A percentile compares a stretch with the other conserved stretches of the same genome.
Conservation (phyloP, 2,888 invertebrate genomes). For the Julus scandinavius region DNA sequence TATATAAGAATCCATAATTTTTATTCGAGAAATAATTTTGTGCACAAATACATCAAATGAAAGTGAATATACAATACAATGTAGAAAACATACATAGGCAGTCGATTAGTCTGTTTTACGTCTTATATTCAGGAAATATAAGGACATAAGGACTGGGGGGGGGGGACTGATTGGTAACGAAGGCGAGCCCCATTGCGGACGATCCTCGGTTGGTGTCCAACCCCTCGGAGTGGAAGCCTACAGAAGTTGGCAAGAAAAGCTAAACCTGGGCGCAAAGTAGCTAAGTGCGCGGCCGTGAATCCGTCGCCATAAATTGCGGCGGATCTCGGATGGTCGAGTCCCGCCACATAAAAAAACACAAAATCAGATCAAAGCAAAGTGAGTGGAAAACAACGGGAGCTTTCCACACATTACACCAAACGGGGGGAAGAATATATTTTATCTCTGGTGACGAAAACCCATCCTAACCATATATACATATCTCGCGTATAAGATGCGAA, state of each 20-base stretch:
- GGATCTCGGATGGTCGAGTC: conserved; percentile 15
- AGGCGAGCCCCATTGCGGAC: not conserved
- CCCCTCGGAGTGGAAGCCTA: not conserved
- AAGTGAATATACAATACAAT: no score
- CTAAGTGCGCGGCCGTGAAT: not conserved
- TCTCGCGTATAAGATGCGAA: not conserved
- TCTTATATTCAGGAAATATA: no score
- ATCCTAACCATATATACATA: not conserved
- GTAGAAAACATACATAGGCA: no score
- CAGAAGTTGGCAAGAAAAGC: not conserved
- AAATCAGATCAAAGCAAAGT: conserved; percentile 27
- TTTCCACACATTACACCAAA: not conserved
- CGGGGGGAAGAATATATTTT: not conserved
- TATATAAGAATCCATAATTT: no score
- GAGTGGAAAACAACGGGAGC: conserved; percentile 20
- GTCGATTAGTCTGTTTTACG: no score
- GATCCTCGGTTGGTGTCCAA: not conserved
- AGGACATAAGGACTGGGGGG: no score
- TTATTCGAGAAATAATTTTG: no score
- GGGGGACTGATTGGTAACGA: no score
- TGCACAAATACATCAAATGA: no score
- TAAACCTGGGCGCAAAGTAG: not conserved
- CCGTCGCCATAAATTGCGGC: conserved; percentile 27
- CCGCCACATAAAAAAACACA: not conserved
- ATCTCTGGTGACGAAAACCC: not conserved